phyloP scores from a whole-genome alignment of 2,113 vertebrate genomes.

The Macquaria ambigua region DNA sequence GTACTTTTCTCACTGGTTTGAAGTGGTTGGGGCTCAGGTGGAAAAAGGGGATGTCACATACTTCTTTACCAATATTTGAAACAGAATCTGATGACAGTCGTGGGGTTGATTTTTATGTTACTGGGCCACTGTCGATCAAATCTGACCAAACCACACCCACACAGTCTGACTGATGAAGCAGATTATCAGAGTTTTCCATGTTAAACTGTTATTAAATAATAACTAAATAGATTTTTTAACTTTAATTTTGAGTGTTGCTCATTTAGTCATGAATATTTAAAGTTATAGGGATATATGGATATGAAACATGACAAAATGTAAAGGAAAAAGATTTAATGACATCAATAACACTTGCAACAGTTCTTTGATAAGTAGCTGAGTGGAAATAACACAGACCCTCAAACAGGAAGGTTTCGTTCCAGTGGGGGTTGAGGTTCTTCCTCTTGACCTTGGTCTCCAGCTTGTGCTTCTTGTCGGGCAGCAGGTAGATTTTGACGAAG shows the following conservation, averaged over 20 bases:
- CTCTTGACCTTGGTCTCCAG: slow-evolving; percentile 99
- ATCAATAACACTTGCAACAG: background rate
- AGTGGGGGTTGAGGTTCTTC: slow-evolving; percentile 98
- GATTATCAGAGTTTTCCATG: background rate
- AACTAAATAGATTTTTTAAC: background rate
- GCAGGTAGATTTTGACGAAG: slow-evolving; percentile 98
- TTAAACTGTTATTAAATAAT: background rate
- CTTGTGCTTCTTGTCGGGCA: slow-evolving; percentile 99
- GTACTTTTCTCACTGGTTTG: no score
- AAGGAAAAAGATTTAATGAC: background rate
- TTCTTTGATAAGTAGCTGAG: background rate
- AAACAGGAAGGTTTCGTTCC: slow-evolving; percentile 99
- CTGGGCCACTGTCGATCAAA: background rate
- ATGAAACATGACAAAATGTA: background rate
- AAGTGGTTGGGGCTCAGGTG: no score
- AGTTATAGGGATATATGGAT: background rate
- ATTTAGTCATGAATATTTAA: background rate
- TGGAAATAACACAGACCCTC: slow-evolving; percentile 87
- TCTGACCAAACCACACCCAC: background rate
- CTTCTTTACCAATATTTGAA: background rate
- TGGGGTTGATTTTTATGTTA: background rate
- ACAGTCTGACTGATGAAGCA: background rate
- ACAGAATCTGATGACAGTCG: background rate
- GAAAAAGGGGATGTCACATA: no score
- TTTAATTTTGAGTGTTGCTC: background rate